Conservation (phyloP, 2,113 vertebrate genomes). For the Motacilla tschutschensis region DNA sequence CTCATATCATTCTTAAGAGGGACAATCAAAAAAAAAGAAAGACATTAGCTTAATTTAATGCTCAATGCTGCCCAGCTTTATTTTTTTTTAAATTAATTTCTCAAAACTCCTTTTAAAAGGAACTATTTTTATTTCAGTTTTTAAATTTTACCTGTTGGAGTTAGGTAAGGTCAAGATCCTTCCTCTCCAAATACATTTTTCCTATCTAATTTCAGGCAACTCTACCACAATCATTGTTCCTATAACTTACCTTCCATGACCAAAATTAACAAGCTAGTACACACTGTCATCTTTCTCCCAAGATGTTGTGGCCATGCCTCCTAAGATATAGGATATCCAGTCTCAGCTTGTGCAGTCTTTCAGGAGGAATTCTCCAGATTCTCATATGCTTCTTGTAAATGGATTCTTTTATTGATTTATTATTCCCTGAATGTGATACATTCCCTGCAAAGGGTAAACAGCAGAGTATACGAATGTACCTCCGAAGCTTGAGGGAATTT, state of each 20-base stretch:
- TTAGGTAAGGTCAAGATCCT: not conserved
- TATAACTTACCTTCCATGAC: not conserved
- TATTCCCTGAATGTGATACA: not conserved
- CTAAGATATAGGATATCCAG: not conserved
- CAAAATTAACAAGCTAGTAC: not conserved
- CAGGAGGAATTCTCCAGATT: not conserved
- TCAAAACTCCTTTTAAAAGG: not conserved
- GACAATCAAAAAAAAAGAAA: not conserved
- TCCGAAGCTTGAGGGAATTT: not conserved
- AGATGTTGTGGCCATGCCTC: not conserved
- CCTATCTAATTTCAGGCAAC: not conserved
- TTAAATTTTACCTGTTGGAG: not conserved
- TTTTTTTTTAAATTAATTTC: not conserved
- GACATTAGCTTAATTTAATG: not conserved
- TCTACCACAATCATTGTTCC: not conserved
- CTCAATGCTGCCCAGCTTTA: not conserved
- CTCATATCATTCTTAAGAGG: not conserved
- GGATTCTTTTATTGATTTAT: not conserved
- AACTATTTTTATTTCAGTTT: not conserved
- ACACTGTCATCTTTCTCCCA: not conserved
- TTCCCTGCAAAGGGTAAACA: not conserved
- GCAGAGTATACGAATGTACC: not conserved
- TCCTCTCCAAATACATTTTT: not conserved
- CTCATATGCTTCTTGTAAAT: not conserved
- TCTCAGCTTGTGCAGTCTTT: not conserved